Evolutionary conservation across 2,888 invertebrate species (phyloP).

Genomic region (Melieria picta): DNA sequence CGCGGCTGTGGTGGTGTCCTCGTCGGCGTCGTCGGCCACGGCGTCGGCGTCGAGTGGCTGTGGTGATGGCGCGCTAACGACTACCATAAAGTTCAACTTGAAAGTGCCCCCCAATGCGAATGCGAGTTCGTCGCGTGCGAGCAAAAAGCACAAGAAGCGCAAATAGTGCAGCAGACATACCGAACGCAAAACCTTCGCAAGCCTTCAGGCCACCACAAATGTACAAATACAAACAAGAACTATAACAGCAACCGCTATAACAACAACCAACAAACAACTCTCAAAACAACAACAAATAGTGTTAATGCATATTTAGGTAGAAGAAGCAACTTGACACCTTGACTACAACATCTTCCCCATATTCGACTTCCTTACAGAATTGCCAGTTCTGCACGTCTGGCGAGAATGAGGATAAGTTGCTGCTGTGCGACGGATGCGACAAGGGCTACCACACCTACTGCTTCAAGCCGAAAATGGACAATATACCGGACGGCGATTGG

Average conservation of each 20-base stretch:
- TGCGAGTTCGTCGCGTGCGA: not conserved
- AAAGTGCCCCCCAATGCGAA: not conserved
- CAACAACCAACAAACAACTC: conserved; percentile 43
- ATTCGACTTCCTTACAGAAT: conserved; percentile 75
- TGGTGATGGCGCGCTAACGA: conserved; percentile 11
- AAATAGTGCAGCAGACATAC: not conserved
- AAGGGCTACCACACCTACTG: conserved; percentile 99
- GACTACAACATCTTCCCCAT: conserved; percentile 52
- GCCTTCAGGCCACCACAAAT: too few species aligned
- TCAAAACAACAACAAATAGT: conserved; percentile 43
- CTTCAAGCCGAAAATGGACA: conserved; percentile 95
- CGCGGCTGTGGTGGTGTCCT: not conserved
- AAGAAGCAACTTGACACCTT: conserved; percentile 26
- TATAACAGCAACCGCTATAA: conserved; percentile 39
- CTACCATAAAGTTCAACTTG: conserved; percentile 22
- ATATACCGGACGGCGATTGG: conserved; percentile 98
- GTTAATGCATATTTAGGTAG: conserved; percentile 39
- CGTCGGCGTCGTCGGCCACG: too few species aligned
- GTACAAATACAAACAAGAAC: not conserved
- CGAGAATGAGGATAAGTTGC: conserved; percentile 93
- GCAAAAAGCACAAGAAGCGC: conserved; percentile 25
- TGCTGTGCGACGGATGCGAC: conserved; percentile 97
- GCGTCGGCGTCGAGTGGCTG: not conserved
- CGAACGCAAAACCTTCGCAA: too few species aligned
- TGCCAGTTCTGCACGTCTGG: conserved; percentile 98